Base-by-base conservation (phyloP, 2,888 invertebrate species). In the Sericinus montela region DNA sequence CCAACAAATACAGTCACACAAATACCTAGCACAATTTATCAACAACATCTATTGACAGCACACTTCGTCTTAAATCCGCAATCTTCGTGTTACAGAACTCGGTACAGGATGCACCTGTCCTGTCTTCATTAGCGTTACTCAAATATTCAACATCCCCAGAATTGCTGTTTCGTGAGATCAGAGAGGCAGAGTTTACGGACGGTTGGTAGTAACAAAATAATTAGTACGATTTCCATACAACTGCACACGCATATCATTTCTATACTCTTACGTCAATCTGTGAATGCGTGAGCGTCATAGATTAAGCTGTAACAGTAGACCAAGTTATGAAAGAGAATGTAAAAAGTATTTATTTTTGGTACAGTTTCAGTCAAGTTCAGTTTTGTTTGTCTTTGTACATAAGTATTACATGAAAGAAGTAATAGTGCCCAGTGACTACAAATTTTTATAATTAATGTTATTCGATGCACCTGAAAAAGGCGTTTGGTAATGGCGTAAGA, bases 91-190 rank as follows among this genome's bases (percentile, higher is more conserved):
- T 14, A 7, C 28, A 28, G 14, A 1, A 14, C 14, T 28, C 9
- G 3, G 6, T 29, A 34, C 48, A 48, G 48, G 48, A 48, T 39
- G 44, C 48, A 48, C 48, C 48, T 48, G 48, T 34, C 39, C 7
- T 4, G n/a, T 30, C n/a, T 34, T n/a, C 34, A 48, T 44, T 44
- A 48, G 44, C 16, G 10, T 25, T 30, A 15, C 34, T 10, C 30
- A 11, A 32, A 34, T 28, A 29, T 37, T 32, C 11, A 11, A 19
- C 37, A 23, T 25, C 43, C 32, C 1, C 46, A 28, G 34, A 34
- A 42, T 13, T 15, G 6, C 9, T 11, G 15, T 15, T 11, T 23
- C 32, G 13, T 5, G 19, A 42, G 38, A 43, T 48, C 43, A 43
- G 23, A 48, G 42, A 25, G 15, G 15, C 13, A 30, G 32, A 19